phyloP scores from a whole-genome alignment of 2,888 invertebrate genomes.

The Folsomia manolachei region DNA sequence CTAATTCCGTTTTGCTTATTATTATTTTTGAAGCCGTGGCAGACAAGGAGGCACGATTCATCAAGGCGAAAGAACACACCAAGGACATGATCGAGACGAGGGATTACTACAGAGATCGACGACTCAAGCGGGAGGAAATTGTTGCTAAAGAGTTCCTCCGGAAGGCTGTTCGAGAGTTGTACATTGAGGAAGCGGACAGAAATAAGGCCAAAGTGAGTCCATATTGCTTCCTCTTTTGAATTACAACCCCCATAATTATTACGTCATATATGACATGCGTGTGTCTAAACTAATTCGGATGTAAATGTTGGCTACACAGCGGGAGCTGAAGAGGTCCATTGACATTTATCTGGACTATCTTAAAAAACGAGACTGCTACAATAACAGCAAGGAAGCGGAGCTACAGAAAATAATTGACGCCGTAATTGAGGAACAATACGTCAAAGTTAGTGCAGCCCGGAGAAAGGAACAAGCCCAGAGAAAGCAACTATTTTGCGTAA shows the following conservation, averaged over 20 bases:
- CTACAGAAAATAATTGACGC: conserved; percentile 45
- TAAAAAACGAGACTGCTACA: conserved; percentile 38
- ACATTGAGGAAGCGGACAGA: conserved; percentile 37
- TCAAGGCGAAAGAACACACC: conserved; percentile 34
- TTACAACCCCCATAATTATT: too few relatives aligned
- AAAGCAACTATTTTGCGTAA: conserved; percentile 41
- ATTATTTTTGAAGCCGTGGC: conserved; percentile 28
- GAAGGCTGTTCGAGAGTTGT: conserved; percentile 38
- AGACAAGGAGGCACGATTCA: conserved; percentile 31
- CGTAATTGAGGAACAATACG: conserved; percentile 47
- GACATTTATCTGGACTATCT: conserved; percentile 45
- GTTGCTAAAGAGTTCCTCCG: conserved; percentile 45
- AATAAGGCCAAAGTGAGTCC: conserved; percentile 36
- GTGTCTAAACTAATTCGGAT: too few relatives aligned
- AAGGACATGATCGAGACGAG: conserved; percentile 45
- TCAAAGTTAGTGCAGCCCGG: conserved; percentile 38
- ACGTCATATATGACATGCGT: too few relatives aligned
- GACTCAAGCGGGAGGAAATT: conserved; percentile 46
- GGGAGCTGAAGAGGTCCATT: conserved; percentile 42
- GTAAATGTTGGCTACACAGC: background rate
- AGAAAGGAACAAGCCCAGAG: conserved; percentile 42
- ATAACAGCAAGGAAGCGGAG: conserved; percentile 38
- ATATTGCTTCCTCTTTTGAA: background rate
- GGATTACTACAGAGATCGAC: conserved; percentile 42
- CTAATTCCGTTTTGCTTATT: conserved; percentile 1